Percentiles rank a stretch among this genome's conserved stretches.
Conservation (phyloP, 2,888 invertebrate genomes). For the Onthophagus sagittarius region DNA sequence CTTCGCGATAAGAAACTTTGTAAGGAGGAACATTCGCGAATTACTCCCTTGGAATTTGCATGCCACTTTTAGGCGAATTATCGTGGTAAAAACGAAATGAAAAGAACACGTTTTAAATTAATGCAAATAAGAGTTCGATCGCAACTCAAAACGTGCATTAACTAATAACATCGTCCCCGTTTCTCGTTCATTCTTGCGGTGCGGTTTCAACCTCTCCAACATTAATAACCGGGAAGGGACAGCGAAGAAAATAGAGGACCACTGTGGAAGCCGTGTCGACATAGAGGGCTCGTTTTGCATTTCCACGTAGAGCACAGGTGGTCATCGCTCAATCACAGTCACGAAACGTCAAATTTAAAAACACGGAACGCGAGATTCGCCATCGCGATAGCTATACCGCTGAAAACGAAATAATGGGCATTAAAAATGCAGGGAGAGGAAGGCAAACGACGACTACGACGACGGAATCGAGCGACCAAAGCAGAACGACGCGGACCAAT, state of each 20-base stretch:
- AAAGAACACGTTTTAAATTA: neutral
- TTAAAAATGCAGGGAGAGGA: neutral
- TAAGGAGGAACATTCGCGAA: neutral
- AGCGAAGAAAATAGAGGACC: neutral
- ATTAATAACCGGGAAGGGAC: neutral
- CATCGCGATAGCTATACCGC: constrained; percentile 15
- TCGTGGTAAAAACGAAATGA: neutral
- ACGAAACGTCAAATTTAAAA: constrained; percentile 22
- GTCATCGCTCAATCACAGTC: constrained; percentile 23
- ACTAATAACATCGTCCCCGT: neutral
- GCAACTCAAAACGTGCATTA: neutral
- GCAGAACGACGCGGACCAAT: neutral
- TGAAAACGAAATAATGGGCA: constrained; percentile 4
- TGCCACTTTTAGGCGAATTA: neutral
- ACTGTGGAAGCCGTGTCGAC: neutral
- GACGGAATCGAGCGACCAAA: neutral
- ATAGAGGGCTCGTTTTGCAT: neutral
- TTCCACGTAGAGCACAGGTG: constrained; percentile 17
- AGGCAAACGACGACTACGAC: neutral
- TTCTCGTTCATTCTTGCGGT: neutral
- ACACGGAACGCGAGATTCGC: constrained; percentile 24
- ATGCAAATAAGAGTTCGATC: neutral
- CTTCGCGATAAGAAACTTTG: neutral
- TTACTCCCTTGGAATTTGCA: neutral
- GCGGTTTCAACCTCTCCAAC: neutral